Conservation (phyloP, 2,888 invertebrate genomes). For the Tethea ocularis region DNA sequence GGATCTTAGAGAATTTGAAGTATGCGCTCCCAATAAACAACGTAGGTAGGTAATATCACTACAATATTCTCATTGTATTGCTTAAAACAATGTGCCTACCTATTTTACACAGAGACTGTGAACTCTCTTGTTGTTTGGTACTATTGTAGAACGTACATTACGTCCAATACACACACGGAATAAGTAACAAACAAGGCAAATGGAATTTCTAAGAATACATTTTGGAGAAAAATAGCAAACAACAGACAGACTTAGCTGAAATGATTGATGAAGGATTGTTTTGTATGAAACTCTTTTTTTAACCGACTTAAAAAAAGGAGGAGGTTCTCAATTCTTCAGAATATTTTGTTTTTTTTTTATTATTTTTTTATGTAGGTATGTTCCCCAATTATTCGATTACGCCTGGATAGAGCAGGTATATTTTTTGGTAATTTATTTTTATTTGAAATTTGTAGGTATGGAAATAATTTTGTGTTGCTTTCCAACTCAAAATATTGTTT, state of each 20-base stretch:
- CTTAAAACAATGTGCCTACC: constrained; percentile 44
- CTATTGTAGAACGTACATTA: background rate
- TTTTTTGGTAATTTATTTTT: no score
- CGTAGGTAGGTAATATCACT: constrained; percentile 36
- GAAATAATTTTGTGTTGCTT: no score
- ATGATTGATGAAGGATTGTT: background rate
- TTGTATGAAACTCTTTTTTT: no score
- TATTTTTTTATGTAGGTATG: no score
- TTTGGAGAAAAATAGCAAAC: background rate
- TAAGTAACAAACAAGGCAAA: background rate
- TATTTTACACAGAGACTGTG: constrained; percentile 25
- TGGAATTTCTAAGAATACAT: background rate
- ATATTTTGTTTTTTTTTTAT: no score
- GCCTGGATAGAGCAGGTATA: no score
- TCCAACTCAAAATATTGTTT: no score
- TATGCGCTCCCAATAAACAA: constrained; percentile 47
- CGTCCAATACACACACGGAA: constrained; percentile 1
- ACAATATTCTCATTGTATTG: constrained; percentile 41
- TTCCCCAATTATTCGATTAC: no score
- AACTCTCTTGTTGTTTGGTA: background rate
- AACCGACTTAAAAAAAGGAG: no score
- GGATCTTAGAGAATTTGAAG: constrained; percentile 46
- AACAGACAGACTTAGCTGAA: background rate
- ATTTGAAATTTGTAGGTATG: no score
- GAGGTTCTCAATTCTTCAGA: no score